These are phyloP conservation scores for Anhinga anhinga DNA, from an alignment of 2,113 vertebrate species.

Conservation along the genomic window DNA sequence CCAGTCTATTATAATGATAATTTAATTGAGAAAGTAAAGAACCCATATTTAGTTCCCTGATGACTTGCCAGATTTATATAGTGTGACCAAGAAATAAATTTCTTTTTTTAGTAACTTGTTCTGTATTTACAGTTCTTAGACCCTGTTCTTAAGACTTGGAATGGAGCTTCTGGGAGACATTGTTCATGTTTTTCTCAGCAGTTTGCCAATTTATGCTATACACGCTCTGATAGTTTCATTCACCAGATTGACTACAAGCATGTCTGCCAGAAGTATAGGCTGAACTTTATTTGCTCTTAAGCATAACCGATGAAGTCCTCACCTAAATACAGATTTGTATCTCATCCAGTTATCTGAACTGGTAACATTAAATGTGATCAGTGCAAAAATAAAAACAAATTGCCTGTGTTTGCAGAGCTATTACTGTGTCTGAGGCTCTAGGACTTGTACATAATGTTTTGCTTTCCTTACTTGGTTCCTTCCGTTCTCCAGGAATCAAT, in stretches of 20 bases:
- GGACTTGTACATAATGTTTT: neutral
- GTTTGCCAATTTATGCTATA: neutral
- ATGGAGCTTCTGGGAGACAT: neutral
- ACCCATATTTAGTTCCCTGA: neutral
- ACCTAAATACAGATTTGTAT: neutral
- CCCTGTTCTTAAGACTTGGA: neutral
- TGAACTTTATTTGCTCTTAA: neutral
- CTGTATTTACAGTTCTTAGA: neutral
- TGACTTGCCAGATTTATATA: constrained; percentile 7
- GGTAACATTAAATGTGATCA: neutral
- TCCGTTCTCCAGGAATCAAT: neutral
- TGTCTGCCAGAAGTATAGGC: neutral
- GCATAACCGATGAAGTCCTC: neutral
- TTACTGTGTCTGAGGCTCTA: neutral
- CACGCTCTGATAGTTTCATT: neutral
- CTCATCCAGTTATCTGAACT: neutral
- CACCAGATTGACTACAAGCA: neutral
- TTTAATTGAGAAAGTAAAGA: constrained; percentile 17
- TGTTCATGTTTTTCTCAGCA: neutral
- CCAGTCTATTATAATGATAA: constrained; percentile 43
- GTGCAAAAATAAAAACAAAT: neutral
- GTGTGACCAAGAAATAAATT: neutral
- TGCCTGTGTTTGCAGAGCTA: neutral
- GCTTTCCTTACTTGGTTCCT: neutral
- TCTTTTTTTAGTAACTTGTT: neutral